phyloP scores from a whole-genome alignment of 2,797 vertebrate genomes.

The Ambastaia sidthimunki region DNA sequence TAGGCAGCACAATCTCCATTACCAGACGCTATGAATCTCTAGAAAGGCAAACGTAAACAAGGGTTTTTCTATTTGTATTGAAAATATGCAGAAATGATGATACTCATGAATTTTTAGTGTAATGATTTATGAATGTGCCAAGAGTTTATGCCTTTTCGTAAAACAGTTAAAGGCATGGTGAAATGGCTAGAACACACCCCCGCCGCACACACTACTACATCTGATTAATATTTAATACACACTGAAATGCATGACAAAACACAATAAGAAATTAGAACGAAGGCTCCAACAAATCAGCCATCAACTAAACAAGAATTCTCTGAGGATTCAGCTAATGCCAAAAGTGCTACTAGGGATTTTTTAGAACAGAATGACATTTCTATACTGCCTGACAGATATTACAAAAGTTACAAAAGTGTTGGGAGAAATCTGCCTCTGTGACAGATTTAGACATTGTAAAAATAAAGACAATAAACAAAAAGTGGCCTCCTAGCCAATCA shows the following conservation, averaged over 20 bases:
- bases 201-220: background rate
- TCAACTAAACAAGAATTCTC: background rate
- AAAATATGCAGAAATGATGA: slow-evolving; percentile 2
- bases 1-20: slow-evolving; percentile 19
- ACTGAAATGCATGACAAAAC: slow-evolving; percentile 19
- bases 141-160: slow-evolving; percentile 6
- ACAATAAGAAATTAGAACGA: slow-evolving; percentile 3
- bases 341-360: background rate
- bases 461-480: background rate
- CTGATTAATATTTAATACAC: slow-evolving; percentile 25
- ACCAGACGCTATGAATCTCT: slow-evolving; percentile 1
- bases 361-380: background rate
- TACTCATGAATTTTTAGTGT: slow-evolving; percentile 15
- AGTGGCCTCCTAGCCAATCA: background rate
- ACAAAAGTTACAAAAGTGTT: too few relatives aligned
- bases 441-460: background rate
- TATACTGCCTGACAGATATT: too few relatives aligned
- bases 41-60: slow-evolving; percentile 40
- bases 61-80: slow-evolving; percentile 11
- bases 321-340: background rate
- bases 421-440: background rate
- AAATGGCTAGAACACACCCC: slow-evolving; percentile 1
- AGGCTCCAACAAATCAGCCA: background rate
- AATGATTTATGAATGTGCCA: slow-evolving; percentile 42
- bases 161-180: slow-evolving; percentile 18